A percentile compares a stretch with the other conserved stretches of the same genome.
Evolutionary conservation across 2,113 vertebrate genomes (phyloP).

Genomic region (Tragelaphus buxtoni): DNA sequence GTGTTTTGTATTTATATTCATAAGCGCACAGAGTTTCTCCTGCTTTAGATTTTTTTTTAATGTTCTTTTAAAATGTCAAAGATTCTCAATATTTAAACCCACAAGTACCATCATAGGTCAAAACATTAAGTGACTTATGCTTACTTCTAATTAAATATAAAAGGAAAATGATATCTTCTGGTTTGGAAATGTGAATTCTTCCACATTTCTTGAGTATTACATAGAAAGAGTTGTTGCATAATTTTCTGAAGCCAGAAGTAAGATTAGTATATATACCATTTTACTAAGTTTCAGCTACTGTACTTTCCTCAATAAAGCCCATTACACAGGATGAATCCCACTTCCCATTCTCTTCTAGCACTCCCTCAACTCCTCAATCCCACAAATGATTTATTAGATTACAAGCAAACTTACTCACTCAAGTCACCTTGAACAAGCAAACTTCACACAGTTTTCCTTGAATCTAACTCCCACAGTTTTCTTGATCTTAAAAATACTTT

Average conservation of each 20-base stretch:
- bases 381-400: neutral
- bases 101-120: neutral
- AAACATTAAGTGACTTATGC: neutral
- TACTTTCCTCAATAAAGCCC: neutral
- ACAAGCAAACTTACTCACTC: neutral
- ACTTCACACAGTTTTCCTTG: neutral
- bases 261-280: neutral
- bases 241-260: neutral
- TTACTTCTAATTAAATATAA: neutral
- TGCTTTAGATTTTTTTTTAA: neutral
- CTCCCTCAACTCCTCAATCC: neutral
- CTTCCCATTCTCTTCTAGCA: neutral
- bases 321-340: neutral
- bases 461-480: neutral
- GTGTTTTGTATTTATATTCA: neutral
- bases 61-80: neutral
- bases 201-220: neutral
- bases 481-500: neutral
- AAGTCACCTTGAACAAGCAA: neutral
- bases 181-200: neutral
- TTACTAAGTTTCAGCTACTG: neutral
- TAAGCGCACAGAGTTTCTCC: neutral
- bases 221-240: neutral
- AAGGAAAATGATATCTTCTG: neutral
- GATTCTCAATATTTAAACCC: neutral